phyloP scores from a whole-genome alignment of 1,140 invertebrate genomes.

The Stegodyphus dumicola region DNA sequence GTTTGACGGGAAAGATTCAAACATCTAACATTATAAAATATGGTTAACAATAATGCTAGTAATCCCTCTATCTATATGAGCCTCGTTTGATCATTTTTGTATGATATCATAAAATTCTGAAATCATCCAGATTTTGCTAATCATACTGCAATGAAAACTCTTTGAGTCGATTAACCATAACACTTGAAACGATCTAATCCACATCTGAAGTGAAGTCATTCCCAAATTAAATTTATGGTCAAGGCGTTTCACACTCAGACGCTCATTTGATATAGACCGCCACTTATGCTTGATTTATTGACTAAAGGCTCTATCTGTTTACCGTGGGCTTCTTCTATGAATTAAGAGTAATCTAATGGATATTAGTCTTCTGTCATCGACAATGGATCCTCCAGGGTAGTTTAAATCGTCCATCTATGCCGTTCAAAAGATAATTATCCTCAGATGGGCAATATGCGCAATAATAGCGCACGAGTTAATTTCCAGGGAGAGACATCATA shows the following conservation, averaged over 20 bases:
- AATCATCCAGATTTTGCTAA: too few relatives aligned
- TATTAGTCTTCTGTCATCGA: conserved; percentile 33
- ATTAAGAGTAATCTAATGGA: conserved; percentile 43
- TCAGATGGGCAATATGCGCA: conserved; percentile 15
- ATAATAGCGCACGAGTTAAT: conserved; percentile 23
- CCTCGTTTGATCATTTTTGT: too few relatives aligned
- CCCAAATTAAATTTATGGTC: conserved; percentile 34
- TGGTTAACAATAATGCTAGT: too few relatives aligned
- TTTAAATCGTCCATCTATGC: conserved; percentile 7
- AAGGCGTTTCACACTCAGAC: conserved; percentile 42
- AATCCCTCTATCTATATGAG: too few relatives aligned
- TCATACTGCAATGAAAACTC: too few relatives aligned
- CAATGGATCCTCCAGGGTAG: conserved; percentile 26
- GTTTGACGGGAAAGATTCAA: too few relatives aligned
- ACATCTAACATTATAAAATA: too few relatives aligned
- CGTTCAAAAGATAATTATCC: conserved; percentile 27
- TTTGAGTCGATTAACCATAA: too few relatives aligned
- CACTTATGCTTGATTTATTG: conserved; percentile 50
- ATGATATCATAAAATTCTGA: too few relatives aligned
- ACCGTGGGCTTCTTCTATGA: conserved; percentile 29
- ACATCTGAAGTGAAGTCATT: too few relatives aligned
- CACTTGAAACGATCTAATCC: too few relatives aligned
- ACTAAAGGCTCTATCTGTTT: conserved; percentile 16
- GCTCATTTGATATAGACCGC: conserved; percentile 29
- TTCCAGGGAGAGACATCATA: neutral